A percentile compares a stretch with the other conserved stretches of the same genome.
These are phyloP conservation scores for Cyprinella venusta DNA, from an alignment of 2,797 vertebrate species.

Conservation along the genomic window DNA sequence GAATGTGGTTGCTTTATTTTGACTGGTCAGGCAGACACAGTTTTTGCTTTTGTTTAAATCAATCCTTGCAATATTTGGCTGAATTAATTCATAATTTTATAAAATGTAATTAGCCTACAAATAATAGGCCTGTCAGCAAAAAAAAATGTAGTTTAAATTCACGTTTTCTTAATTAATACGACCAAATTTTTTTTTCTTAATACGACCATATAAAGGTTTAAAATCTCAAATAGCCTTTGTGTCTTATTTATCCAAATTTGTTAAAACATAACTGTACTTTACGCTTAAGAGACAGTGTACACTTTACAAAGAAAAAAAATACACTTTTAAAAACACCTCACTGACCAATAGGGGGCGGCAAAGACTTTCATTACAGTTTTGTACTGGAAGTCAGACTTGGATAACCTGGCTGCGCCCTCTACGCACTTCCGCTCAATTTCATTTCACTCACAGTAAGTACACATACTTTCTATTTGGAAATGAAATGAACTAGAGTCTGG, in stretches of 20 bases:
- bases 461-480: too few species aligned
- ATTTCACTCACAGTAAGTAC: fast-evolving
- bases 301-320: neutral
- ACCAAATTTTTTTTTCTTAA: too few species aligned
- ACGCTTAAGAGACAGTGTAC: neutral
- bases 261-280: neutral
- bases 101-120: neutral
- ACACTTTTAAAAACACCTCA: neutral
- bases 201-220: neutral
- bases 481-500: too few species aligned
- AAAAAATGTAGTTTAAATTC: neutral
- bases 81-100: neutral
- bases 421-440: too few species aligned
- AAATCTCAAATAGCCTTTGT: neutral
- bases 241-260: too few species aligned
- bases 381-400: neutral
- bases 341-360: constrained; percentile 32
- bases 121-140: neutral
- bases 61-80: neutral
- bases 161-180: neutral
- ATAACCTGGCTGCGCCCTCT: too few species aligned
- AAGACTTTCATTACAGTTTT: neutral
- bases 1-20: neutral
- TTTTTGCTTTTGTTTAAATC: neutral
- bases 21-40: too few species aligned